These are phyloP conservation scores for Archilochus colubris DNA, from an alignment of 2,113 vertebrate genomes.

Conservation along the genomic window DNA sequence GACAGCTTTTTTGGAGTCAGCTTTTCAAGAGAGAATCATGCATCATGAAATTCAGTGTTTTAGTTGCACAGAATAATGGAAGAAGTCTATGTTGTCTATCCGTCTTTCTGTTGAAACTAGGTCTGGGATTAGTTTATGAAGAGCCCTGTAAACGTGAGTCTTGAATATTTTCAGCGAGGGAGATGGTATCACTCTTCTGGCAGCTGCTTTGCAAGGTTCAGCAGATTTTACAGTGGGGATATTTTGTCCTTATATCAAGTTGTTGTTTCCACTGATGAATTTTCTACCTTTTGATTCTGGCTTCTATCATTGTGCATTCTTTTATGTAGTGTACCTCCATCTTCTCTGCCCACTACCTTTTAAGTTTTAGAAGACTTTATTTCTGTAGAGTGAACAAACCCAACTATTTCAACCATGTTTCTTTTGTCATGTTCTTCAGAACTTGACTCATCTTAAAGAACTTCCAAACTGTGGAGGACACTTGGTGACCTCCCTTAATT, in stretches of 20 bases:
- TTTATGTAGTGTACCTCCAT: neutral
- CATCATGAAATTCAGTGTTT: neutral
- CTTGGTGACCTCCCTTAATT: neutral
- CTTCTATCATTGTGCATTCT: neutral
- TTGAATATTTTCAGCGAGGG: neutral
- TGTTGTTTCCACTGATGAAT: neutral
- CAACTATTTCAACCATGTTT: neutral
- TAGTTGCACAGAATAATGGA: neutral
- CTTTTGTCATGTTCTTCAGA: neutral
- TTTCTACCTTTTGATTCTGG: neutral
- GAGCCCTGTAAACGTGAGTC: neutral
- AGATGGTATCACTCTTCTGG: neutral
- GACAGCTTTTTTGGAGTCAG: neutral
- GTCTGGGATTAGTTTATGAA: neutral
- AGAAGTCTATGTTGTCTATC: neutral
- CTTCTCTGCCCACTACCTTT: neutral
- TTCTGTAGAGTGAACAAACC: neutral
- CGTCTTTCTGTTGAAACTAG: neutral
- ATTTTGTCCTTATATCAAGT: neutral
- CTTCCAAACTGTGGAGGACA: neutral
- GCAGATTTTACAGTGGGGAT: neutral
- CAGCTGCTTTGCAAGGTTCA: neutral
- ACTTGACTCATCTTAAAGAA: neutral
- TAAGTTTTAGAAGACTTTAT: neutral
- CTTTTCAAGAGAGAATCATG: neutral